phyloP scores from a whole-genome alignment of 2,797 vertebrate species.

The Schizopygopsis malacanthus region DNA sequence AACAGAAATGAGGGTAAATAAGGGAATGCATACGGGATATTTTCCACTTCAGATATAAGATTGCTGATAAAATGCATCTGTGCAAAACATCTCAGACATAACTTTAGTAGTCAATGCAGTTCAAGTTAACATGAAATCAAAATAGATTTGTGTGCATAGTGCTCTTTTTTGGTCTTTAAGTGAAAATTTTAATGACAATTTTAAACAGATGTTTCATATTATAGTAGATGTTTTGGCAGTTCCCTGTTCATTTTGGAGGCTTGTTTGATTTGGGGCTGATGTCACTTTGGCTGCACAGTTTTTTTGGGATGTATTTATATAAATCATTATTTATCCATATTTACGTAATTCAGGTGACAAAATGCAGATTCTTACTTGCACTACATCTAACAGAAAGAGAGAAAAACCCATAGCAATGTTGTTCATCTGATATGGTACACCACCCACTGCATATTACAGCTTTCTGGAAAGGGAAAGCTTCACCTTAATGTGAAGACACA shows the following conservation, averaged over 20 bases:
- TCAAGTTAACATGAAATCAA: not conserved
- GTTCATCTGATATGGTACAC: conserved; percentile 76
- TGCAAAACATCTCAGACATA: not conserved
- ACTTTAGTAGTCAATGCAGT: not conserved
- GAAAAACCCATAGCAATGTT: conserved; percentile 70
- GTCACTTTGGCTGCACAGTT: no score
- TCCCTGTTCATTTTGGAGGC: not conserved
- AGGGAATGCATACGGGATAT: not conserved
- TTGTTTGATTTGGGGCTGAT: not conserved
- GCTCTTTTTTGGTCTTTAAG: not conserved
- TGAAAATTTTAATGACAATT: not conserved
- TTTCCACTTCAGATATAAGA: conserved; percentile 7
- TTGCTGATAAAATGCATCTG: not conserved
- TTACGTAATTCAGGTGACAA: not conserved
- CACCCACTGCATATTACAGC: conserved; percentile 76
- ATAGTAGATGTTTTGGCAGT: not conserved
- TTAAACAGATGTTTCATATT: not conserved
- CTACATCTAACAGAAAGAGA: conserved; percentile 80
- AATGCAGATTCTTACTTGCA: conserved; percentile 68
- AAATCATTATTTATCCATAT: not conserved
- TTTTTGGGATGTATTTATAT: not conserved
- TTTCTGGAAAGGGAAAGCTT: conserved; percentile 73
- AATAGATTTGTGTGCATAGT: not conserved
- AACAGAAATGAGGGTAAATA: not conserved
- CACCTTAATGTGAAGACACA: conserved; percentile 16